Evolutionary conservation across 2,113 vertebrate genomes (phyloP).

Genomic region (Progne subis): DNA sequence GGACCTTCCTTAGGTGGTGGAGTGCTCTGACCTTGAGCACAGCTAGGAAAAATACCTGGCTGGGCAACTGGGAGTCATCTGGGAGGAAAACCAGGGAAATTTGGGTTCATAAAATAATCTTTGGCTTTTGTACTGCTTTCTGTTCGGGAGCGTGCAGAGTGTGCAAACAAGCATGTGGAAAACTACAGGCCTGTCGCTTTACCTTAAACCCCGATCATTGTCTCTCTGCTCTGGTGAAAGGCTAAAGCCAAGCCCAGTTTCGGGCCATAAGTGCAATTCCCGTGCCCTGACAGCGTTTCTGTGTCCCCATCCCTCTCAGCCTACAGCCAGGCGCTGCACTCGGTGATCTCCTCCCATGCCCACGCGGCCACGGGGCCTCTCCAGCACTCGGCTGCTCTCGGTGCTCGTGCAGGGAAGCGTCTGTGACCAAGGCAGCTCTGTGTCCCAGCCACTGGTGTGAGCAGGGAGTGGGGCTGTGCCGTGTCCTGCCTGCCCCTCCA

Average conservation of each 20-base stretch:
- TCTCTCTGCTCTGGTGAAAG: neutral
- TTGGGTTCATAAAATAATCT: neutral
- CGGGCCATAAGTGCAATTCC: rapidly evolving
- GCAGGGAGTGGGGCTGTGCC: neutral
- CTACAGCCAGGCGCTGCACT: constrained; percentile 81
- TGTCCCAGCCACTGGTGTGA: rapidly evolving
- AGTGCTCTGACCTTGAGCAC: neutral
- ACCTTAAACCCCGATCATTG: neutral
- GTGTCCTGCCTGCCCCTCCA: neutral
- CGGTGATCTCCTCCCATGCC: constrained; percentile 78
- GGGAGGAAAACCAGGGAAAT: neutral
- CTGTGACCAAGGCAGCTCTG: neutral
- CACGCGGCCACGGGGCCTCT: constrained; percentile 3
- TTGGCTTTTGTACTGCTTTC: rapidly evolving
- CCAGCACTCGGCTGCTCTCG: constrained; percentile 55
- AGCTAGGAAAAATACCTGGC: neutral
- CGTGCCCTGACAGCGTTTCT: rapidly evolving
- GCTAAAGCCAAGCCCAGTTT: neutral
- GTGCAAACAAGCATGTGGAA: neutral
- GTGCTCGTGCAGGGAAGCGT: constrained; percentile 9
- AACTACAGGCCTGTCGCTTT: rapidly evolving
- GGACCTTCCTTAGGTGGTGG: neutral
- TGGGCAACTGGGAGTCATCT: neutral
- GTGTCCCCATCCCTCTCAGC: constrained; percentile 67
- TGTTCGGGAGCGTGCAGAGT: rapidly evolving